Evolutionary conservation across 2,113 vertebrate genomes (phyloP).

Genomic region (Cricetomys ansorgei): DNA sequence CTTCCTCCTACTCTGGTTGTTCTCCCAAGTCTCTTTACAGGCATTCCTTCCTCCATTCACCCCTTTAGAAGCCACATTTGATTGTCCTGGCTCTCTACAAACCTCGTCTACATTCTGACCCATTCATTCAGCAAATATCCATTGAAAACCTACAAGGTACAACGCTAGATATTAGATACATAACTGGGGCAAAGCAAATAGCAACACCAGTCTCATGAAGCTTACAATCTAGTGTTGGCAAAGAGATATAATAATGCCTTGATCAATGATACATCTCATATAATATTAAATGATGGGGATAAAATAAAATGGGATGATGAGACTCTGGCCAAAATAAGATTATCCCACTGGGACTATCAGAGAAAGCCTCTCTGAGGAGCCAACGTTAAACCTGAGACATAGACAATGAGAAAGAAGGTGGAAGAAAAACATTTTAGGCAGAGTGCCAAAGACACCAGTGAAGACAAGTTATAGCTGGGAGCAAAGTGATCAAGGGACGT

Average conservation of each 20-base stretch:
- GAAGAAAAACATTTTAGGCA: neutral
- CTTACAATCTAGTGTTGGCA: neutral
- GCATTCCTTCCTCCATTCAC: conserved; percentile 47
- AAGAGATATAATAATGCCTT: neutral
- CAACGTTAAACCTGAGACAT: neutral
- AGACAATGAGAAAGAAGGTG: neutral
- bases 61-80: conserved; percentile 48
- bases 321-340: neutral
- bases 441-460: neutral
- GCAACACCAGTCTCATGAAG: neutral
- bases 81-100: conserved; percentile 28
- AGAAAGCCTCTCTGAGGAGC: neutral
- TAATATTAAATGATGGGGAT: neutral
- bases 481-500: neutral
- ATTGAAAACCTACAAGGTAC: neutral
- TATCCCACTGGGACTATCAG: neutral
- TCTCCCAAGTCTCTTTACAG: conserved; percentile 53
- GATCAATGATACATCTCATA: neutral
- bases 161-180: neutral
- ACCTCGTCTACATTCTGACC: neutral
- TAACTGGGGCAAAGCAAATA: neutral
- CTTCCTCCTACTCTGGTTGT: conserved; percentile 59
- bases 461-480: neutral
- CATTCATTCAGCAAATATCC: conserved; percentile 23
- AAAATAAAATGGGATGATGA: neutral